These are phyloP conservation scores for Astropecten irregularis DNA, from an alignment of 53 echinoderm and acorn worm genomes.

Conservation along the genomic window DNA sequence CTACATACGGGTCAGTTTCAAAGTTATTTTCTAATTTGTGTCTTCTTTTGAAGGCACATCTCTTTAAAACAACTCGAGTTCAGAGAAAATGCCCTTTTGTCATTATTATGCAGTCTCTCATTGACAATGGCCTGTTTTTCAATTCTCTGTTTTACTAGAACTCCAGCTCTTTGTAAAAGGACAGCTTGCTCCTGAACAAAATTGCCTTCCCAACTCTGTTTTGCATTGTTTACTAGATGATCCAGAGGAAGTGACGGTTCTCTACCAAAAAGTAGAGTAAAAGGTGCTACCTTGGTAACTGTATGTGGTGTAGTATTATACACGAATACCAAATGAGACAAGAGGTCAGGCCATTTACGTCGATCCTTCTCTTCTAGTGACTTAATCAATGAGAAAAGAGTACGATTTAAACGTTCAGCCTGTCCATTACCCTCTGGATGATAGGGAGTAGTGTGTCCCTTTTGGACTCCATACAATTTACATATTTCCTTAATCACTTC, in stretches of 20 bases:
- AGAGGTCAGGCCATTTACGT: conserved; percentile 54
- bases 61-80: neutral
- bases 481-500: conserved; percentile 56
- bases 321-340: conserved; percentile 54
- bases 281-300: conserved; percentile 52
- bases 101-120: neutral
- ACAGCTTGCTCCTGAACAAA: neutral
- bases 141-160: neutral
- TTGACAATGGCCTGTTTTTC: neutral
- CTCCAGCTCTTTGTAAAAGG: neutral
- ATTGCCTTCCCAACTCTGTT: neutral
- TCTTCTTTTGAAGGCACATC: neutral
- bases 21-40: neutral
- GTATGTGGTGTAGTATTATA: conserved; percentile 49
- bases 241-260: conserved; percentile 58
- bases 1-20: neutral
- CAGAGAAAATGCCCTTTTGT: neutral
- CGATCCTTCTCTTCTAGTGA: conserved; percentile 38
- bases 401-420: conserved; percentile 64
- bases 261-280: conserved; percentile 65
- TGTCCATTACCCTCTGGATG: conserved; percentile 67
- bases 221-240: conserved; percentile 1
- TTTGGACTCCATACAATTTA: conserved; percentile 48
- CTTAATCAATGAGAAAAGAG: conserved; percentile 47
- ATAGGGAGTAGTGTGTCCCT: conserved; percentile 64